Evolutionary conservation across 2,888 invertebrate species (phyloP).

Genomic region (Eupelmus urozonus): DNA sequence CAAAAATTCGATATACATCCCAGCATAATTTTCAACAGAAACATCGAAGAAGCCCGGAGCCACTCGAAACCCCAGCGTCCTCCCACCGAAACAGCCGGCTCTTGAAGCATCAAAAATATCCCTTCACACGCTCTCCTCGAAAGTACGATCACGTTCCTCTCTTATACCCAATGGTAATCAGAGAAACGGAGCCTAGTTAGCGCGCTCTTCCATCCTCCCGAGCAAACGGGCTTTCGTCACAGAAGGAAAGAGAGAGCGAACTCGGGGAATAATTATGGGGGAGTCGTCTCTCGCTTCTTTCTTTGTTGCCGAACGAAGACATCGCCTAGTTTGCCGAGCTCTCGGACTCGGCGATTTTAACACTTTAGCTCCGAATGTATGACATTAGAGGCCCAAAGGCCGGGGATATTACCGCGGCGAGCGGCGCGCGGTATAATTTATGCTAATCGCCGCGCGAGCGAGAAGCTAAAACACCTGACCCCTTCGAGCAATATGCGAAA

Average conservation of each 20-base stretch:
- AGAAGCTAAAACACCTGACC: constrained; percentile 13
- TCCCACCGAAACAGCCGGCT: no score
- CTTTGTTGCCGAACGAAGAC: constrained; percentile 22
- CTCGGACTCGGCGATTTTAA: constrained; percentile 68
- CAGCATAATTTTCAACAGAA: no score
- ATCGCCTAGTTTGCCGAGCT: constrained; percentile 57
- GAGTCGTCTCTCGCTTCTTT: background rate
- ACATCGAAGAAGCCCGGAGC: no score
- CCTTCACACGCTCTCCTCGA: constrained; percentile 34
- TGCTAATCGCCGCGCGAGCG: constrained; percentile 69
- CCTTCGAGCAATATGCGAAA: constrained; percentile 43
- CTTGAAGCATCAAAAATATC: constrained; percentile 26
- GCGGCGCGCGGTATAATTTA: constrained; percentile 67
- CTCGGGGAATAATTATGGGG: constrained; percentile 50
- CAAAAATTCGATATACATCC: no score
- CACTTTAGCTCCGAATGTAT: constrained; percentile 70
- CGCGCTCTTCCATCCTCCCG: constrained; percentile 12
- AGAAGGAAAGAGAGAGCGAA: background rate
- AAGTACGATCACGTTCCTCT: constrained; percentile 42
- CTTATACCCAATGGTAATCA: constrained; percentile 20
- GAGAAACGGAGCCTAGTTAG: constrained; percentile 50
- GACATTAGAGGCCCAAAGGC: constrained; percentile 68
- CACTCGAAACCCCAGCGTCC: no score
- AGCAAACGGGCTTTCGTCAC: constrained; percentile 40
- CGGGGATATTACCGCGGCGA: constrained; percentile 62